A percentile compares a stretch with the other conserved stretches of the same genome.
These are phyloP conservation scores for Diarsia dahlii DNA, from an alignment of 2,888 invertebrate genomes.

Conservation along the genomic window DNA sequence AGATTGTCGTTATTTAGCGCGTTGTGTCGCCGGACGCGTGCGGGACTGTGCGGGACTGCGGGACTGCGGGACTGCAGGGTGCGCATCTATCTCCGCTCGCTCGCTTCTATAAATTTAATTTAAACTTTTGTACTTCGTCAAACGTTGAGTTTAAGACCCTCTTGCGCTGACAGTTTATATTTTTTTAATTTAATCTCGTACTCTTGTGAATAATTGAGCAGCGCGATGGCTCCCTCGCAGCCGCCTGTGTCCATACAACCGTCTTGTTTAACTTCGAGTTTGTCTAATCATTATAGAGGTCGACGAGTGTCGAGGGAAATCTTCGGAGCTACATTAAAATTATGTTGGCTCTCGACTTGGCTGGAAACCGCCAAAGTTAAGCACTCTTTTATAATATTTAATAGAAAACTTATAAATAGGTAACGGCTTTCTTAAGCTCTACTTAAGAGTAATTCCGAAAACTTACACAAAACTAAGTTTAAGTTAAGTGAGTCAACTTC, in stretches of 20 bases:
- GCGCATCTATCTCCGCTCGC: slow-evolving; percentile 73
- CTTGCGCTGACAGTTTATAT: slow-evolving; percentile 73
- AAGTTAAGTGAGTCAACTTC: slow-evolving; percentile 45
- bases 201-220: slow-evolving; percentile 72
- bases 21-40: slow-evolving; percentile 68
- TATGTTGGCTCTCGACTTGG: slow-evolving; percentile 66
- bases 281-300: slow-evolving; percentile 76
- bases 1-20: slow-evolving; percentile 81
- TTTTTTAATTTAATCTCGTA: slow-evolving; percentile 80
- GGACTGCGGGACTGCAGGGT: slow-evolving; percentile 63
- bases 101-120: slow-evolving; percentile 82
- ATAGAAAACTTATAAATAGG: slow-evolving; percentile 53
- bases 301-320: slow-evolving; percentile 82
- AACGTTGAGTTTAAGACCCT: slow-evolving; percentile 72
- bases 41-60: slow-evolving; percentile 67
- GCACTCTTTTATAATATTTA: slow-evolving; percentile 57
- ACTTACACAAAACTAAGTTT: slow-evolving; percentile 34
- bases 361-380: slow-evolving; percentile 50
- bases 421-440: slow-evolving; percentile 28
- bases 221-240: slow-evolving; percentile 64
- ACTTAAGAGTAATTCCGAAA: slow-evolving; percentile 26
- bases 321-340: slow-evolving; percentile 71
- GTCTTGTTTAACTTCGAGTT: slow-evolving; percentile 72
- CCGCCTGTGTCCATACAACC: slow-evolving; percentile 67
- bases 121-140: slow-evolving; percentile 85